Evolutionary conservation across 2,888 invertebrate genomes (phyloP), one percentile per base, ranked within the genome.

Genomic region (Unio delphinus): DNA sequence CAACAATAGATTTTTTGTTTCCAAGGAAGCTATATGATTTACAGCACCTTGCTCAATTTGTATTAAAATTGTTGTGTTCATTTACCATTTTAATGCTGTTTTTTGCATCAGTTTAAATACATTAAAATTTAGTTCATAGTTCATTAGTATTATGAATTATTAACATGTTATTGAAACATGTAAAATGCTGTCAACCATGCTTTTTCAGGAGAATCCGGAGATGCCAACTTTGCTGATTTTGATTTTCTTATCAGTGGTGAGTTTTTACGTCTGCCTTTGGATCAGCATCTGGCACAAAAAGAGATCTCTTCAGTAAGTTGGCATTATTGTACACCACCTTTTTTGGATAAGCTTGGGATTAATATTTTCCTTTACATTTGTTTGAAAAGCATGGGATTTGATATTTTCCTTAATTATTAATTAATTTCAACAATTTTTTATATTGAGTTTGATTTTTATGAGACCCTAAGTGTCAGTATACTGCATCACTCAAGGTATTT

Each of bases 161-260:
- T 45, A 45, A 45, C 15, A 3, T 45, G 45, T 45, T 45, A 15
- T 3, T 45, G 45, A 45, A 45, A 45, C 15, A 15, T 45, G 45
- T 45, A 15, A 45, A 15, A 45, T 45, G 11, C 4, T 18, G 59
- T 15, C 4, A 61, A 34, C 30, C 6, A 30, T 54, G 15, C 18
- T 23, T 60, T 73, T 68, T 80, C 84, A 76, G 76, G 68, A 54
- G 67, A 64, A 11, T 45, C 58, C n/a, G 74, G 58, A 23, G 67
- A 67, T 64, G 66, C 65, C 26, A 28, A 64, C 15, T 61, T 59
- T 56, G 67, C 76, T 18, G 78, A 80, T 75, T 98, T 98, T 91
- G 97, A 98, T 90, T 97, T 97, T 88, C 90, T 98, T 67, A 93
- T 96, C 67, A 92, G 93, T 78, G 95, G 94, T n/a, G 96, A 97